These are phyloP conservation scores for Loxodonta africana DNA, from an alignment of 2,113 vertebrate genomes.

Conservation along the genomic window DNA sequence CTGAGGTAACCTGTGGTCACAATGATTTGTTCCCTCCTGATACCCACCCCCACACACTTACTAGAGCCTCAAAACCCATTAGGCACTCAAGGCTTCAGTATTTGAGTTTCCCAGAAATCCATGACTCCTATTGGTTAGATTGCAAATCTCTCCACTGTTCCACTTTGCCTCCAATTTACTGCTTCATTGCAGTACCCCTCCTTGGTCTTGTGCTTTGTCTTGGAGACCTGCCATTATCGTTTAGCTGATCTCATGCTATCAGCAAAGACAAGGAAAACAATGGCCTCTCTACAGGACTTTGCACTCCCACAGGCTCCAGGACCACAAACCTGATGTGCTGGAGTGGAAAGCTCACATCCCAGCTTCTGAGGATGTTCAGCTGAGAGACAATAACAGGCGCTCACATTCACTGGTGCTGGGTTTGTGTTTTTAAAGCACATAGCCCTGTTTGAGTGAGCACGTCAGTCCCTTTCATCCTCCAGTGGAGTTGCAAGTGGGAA, in stretches of 20 bases:
- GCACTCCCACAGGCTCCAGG: constrained; percentile 71
- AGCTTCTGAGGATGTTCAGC: constrained; percentile 68
- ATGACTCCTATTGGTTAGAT: constrained; percentile 73
- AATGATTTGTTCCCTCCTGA: background rate
- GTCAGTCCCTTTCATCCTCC: background rate
- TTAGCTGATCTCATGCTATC: constrained; percentile 81
- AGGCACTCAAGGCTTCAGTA: background rate
- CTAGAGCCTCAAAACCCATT: constrained; percentile 19
- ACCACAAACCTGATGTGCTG: constrained; percentile 58
- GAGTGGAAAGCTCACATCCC: constrained; percentile 49
- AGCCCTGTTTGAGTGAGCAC: background rate
- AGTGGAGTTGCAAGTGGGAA: background rate
- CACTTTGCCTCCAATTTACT: constrained; percentile 34
- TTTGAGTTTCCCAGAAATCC: constrained; percentile 78
- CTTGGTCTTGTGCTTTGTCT: constrained; percentile 75
- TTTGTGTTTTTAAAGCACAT: background rate
- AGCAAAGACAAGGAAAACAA: constrained; percentile 74
- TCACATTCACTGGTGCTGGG: background rate
- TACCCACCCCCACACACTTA: background rate
- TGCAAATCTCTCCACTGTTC: constrained; percentile 74
- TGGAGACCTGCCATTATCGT: constrained; percentile 80
- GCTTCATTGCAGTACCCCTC: constrained; percentile 67
- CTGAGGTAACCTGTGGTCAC: background rate
- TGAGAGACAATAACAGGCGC: background rate
- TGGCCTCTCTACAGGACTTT: constrained; percentile 76